phyloP scores from a whole-genome alignment of 2,113 vertebrate genomes.

The Atherinomorus stipes region DNA sequence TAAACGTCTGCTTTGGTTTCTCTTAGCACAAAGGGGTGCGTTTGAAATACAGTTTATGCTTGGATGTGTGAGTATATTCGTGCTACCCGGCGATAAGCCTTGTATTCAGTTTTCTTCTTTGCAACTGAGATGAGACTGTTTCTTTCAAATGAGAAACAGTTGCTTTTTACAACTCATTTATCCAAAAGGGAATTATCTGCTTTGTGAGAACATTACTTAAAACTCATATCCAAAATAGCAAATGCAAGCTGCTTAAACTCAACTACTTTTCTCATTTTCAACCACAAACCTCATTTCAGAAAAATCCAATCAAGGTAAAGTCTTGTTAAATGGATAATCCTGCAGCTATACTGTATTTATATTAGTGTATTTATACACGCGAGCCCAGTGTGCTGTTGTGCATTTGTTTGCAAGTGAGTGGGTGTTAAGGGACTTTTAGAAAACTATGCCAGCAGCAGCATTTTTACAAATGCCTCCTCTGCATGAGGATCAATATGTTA shows the following conservation, averaged over 20 bases:
- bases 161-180: background rate
- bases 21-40: background rate
- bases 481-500: conserved; percentile 71
- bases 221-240: background rate
- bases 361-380: conserved; percentile 8
- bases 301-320: conserved; percentile 8
- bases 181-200: background rate
- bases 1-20: conserved; percentile 22
- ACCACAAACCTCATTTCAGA: conserved; percentile 12
- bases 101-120: background rate
- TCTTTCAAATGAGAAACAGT: background rate
- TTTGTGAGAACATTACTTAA: background rate
- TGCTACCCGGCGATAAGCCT: background rate
- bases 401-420: conserved; percentile 63
- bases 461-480: conserved; percentile 72
- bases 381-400: conserved; percentile 18
- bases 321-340: conserved; percentile 19
- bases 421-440: conserved; percentile 66
- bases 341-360: conserved; percentile 11
- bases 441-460: conserved; percentile 67
- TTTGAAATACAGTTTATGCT: conserved; percentile 4
- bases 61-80: background rate
- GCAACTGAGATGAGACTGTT: background rate
- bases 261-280: background rate
- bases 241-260: background rate